Percentiles rank a stretch among this genome's conserved stretches.
Conservation (phyloP, 2,888 invertebrate genomes). For the Drosophila stalkeri region DNA sequence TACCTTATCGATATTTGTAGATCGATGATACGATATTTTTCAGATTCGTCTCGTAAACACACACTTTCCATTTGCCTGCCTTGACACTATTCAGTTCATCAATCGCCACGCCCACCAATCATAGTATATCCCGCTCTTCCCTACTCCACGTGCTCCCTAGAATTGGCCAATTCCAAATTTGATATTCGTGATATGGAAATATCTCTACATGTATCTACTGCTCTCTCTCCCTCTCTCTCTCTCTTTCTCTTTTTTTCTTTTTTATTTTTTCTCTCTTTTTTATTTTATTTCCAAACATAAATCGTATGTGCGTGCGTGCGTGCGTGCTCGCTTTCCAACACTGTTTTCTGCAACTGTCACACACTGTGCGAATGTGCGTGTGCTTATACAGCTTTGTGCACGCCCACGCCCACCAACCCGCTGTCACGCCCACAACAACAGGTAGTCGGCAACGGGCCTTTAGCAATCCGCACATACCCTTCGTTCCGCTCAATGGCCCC, state of each 20-base stretch:
- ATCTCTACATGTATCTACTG: conserved; percentile 39
- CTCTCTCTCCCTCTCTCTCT: conserved; percentile 41
- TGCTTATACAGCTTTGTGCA: conserved; percentile 42
- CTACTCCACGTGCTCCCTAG: background rate
- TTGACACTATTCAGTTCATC: conserved; percentile 25
- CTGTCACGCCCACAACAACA: conserved; percentile 22
- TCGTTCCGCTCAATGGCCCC: conserved; percentile 29
- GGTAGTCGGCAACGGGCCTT: conserved; percentile 77
- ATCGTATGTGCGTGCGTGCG: conserved; percentile 18
- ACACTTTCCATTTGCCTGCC: conserved; percentile 24
- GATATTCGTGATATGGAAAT: conserved; percentile 29
- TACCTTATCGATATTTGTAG: background rate
- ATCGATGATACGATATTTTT: background rate
- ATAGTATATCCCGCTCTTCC: background rate
- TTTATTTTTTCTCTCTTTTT: conserved; percentile 10
- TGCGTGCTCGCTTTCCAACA: conserved; percentile 45
- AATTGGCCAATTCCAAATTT: conserved; percentile 46
- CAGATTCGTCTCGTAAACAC: background rate
- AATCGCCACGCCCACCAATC: conserved; percentile 19
- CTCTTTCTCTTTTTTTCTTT: conserved; percentile 14
- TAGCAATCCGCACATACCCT: conserved; percentile 81
- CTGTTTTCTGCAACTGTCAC: conserved; percentile 9
- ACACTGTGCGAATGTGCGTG: background rate
- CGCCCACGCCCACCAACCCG: conserved; percentile 12
- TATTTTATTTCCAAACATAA: conserved; percentile 16